Evolutionary conservation across 2,888 invertebrate species (phyloP).

Genomic region (Carpatolechia fugitivella): DNA sequence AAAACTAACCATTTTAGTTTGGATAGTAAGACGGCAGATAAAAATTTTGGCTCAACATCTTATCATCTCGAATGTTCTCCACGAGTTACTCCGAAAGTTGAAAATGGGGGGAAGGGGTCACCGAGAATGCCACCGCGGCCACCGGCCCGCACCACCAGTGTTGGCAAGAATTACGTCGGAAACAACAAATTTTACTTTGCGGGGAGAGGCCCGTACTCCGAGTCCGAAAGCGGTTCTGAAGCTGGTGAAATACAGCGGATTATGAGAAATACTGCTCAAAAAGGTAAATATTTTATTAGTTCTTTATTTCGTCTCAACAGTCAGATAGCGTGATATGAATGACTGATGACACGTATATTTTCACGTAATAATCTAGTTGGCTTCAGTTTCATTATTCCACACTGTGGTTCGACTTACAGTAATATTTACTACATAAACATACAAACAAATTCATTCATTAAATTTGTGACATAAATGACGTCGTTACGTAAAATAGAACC

Average conservation of each 20-base stretch:
- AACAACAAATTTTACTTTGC: constrained; percentile 26
- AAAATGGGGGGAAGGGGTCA: constrained; percentile 25
- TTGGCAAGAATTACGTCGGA: constrained; percentile 35
- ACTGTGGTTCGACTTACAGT: too few species aligned
- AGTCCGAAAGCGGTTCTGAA: constrained; percentile 86
- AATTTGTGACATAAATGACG: too few species aligned
- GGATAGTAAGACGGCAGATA: constrained; percentile 23
- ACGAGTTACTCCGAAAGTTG: constrained; percentile 27
- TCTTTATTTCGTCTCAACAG: not conserved
- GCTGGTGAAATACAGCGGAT: constrained; percentile 85
- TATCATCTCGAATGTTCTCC: constrained; percentile 23
- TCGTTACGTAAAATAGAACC: too few species aligned
- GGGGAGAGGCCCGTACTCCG: constrained; percentile 60
- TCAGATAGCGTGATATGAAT: too few species aligned
- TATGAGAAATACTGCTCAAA: constrained; percentile 46
- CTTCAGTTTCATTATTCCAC: too few species aligned
- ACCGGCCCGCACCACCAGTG: constrained; percentile 63
- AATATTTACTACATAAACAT: too few species aligned
- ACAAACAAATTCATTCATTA: too few species aligned
- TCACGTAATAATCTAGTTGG: too few species aligned
- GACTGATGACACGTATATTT: too few species aligned
- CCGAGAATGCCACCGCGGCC: constrained; percentile 50
- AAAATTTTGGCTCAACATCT: constrained; percentile 10
- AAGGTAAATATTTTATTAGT: constrained; percentile 36
- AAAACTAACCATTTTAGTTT: not conserved